These are phyloP conservation scores for Neomorphus geoffroyi DNA, from an alignment of 2,797 vertebrate genomes.

Conservation along the genomic window DNA sequence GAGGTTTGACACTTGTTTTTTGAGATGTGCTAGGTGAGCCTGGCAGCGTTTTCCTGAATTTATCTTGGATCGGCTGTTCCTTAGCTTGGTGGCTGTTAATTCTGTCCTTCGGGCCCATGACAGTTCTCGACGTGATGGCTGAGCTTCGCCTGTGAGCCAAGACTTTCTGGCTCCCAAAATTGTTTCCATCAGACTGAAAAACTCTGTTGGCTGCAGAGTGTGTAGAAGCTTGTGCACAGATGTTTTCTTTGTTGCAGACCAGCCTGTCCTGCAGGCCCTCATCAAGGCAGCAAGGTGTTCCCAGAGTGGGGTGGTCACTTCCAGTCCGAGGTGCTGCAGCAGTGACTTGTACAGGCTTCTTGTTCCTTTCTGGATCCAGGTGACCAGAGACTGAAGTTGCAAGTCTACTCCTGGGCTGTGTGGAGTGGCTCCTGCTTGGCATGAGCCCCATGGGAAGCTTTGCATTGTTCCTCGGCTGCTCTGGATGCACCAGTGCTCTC, in stretches of 20 bases:
- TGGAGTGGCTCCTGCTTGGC: background rate
- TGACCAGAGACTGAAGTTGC: background rate
- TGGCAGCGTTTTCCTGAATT: background rate
- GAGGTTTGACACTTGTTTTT: background rate
- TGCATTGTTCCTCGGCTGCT: background rate
- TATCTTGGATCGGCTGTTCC: background rate
- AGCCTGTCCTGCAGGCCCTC: background rate
- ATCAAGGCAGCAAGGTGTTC: background rate
- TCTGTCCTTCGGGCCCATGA: background rate
- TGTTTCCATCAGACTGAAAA: background rate
- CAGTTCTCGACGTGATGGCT: background rate
- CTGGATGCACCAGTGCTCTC: background rate
- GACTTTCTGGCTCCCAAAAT: background rate
- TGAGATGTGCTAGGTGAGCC: background rate
- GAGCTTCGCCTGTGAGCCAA: background rate
- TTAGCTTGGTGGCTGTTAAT: background rate
- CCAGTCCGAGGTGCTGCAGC: background rate
- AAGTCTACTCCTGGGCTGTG: background rate
- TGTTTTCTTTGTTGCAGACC: constrained; percentile 50
- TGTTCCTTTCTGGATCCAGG: background rate
- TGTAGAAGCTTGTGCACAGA: accelerated
- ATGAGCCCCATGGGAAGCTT: background rate
- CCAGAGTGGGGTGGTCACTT: background rate
- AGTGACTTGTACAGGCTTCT: background rate
- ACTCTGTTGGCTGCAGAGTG: background rate